These are phyloP conservation scores for Marronus borbonicus DNA, from an alignment of 2,888 invertebrate species.

Conservation along the genomic window DNA sequence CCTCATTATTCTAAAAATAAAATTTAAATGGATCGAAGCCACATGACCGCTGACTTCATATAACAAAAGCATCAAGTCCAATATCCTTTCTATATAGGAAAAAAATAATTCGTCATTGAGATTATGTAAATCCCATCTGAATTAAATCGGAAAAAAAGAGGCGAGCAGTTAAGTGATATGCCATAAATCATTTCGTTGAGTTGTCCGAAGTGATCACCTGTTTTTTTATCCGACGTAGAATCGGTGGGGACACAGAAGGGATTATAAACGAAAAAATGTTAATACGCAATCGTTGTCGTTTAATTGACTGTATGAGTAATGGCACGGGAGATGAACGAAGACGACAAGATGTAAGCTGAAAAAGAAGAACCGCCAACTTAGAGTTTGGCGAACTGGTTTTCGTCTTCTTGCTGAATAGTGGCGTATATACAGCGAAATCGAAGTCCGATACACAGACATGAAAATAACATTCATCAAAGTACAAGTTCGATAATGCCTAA, in stretches of 20 bases:
- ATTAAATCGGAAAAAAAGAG: conserved; percentile 9
- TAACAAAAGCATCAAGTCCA: too few relatives aligned
- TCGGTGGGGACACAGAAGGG: neutral
- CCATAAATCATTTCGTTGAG: neutral
- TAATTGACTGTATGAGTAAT: neutral
- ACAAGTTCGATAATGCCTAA: too few relatives aligned
- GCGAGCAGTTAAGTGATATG: neutral
- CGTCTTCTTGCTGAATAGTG: neutral
- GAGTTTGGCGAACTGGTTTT: conserved; percentile 3
- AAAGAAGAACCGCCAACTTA: neutral
- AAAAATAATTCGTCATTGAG: neutral
- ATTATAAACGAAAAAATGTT: neutral
- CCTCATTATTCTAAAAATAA: too few relatives aligned
- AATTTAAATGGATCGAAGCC: too few relatives aligned
- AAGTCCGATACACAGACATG: too few relatives aligned
- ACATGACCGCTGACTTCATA: too few relatives aligned
- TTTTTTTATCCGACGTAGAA: neutral
- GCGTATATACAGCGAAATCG: too few relatives aligned
- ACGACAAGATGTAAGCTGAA: neutral
- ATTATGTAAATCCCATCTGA: conserved; percentile 14
- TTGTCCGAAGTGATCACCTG: neutral
- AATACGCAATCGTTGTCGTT: neutral
- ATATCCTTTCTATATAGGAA: too few relatives aligned
- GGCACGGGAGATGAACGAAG: neutral
- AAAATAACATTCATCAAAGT: too few relatives aligned